phyloP scores from a whole-genome alignment of 2,797 vertebrate species.

The Enoplosus armatus region DNA sequence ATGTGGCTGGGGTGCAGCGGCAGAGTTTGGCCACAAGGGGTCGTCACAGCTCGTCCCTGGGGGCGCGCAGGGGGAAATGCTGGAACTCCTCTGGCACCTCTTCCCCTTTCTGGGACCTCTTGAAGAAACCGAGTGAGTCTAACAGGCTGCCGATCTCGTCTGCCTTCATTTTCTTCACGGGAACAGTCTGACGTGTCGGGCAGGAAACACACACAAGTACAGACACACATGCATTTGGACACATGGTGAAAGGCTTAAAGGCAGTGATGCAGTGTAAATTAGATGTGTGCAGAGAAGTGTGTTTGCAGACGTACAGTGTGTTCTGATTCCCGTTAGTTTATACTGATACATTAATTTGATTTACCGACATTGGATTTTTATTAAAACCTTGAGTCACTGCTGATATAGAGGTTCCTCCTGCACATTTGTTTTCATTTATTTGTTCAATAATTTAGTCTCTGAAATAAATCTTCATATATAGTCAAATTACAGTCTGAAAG shows the following conservation, averaged over 20 bases:
- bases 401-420: neutral
- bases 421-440: conserved; percentile 34
- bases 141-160: conserved; percentile 87
- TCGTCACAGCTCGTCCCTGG: conserved; percentile 87
- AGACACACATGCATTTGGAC: conserved; percentile 23
- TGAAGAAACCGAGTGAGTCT: conserved; percentile 89
- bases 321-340: neutral
- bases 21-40: conserved; percentile 68
- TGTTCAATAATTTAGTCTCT: conserved; percentile 11
- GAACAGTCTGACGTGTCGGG: conserved; percentile 76
- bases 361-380: conserved; percentile 9
- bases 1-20: conserved; percentile 66
- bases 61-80: conserved; percentile 83
- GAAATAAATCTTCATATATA: conserved; percentile 22
- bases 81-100: conserved; percentile 88
- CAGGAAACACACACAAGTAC: conserved; percentile 14
- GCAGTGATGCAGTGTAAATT: neutral
- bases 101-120: conserved; percentile 87
- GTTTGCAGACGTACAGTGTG: neutral
- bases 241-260: conserved; percentile 11
- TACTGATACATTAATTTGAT: neutral
- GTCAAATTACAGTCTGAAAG: conserved; percentile 25
- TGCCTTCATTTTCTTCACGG: conserved; percentile 85
- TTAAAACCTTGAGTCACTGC: neutral
- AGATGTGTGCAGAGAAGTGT: neutral